phyloP scores from a whole-genome alignment of 2,888 invertebrate genomes.

The Noctua janthina region DNA sequence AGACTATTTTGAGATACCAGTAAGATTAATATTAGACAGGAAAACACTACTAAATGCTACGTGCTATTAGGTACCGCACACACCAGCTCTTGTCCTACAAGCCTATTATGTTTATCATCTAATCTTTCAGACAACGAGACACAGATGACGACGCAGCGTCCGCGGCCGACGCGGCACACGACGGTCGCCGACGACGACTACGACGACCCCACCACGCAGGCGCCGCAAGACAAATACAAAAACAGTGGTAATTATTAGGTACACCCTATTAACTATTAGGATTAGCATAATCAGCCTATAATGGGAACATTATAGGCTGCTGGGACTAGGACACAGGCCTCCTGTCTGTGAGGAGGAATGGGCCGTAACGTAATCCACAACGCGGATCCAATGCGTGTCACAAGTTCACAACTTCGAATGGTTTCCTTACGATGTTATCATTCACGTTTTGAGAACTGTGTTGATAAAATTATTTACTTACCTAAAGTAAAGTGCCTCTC shows the following conservation, averaged over 20 bases:
- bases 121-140: slow-evolving; percentile 83
- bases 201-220: slow-evolving; percentile 76
- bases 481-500: neutral
- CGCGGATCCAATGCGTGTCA: neutral
- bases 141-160: slow-evolving; percentile 77
- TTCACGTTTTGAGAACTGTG: neutral
- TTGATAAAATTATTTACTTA: neutral
- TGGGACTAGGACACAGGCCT: neutral
- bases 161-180: slow-evolving; percentile 84
- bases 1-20: neutral
- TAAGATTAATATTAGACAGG: neutral
- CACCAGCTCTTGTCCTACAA: neutral
- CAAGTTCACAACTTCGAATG: neutral
- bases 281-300: neutral
- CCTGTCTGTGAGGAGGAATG: neutral
- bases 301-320: too few species aligned
- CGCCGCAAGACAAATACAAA: slow-evolving; percentile 85
- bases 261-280: slow-evolving; percentile 81
- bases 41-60: neutral
- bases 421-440: neutral
- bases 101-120: neutral
- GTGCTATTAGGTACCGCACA: neutral
- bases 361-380: neutral
- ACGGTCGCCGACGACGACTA: slow-evolving; percentile 81
- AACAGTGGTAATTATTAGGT: slow-evolving; percentile 91